Evolutionary conservation across 2,888 invertebrate genomes (phyloP), one percentile per base, ranked within the genome.

Genomic region (Seladonia tumulorum): DNA sequence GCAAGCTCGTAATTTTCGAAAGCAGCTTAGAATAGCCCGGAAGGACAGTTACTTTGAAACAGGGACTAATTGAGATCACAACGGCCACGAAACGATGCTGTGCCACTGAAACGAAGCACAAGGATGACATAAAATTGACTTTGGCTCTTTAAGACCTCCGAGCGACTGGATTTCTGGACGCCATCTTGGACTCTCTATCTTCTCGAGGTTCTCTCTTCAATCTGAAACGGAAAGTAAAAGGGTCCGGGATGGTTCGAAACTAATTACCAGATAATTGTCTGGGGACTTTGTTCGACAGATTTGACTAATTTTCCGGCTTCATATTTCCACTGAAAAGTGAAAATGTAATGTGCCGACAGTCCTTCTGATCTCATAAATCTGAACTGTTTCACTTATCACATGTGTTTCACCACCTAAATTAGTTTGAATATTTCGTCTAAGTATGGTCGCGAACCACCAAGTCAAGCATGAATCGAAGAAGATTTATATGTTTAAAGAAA

Each of bases 1-100:
- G 76, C 76, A 60, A 81, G 71, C 72, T 76, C 73, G 68, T 75
- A 85, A 85, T 83, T 83, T 75, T 42, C 80, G 68, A 57, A 77
- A 42, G 68, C 68, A 47, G 82, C 79, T 85, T 73, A 80, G 74
- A 47, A 77, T 35, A 35, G 49, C 53, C 49, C 70, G 49, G 35
- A 47, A 73, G 79, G 77, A 66, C 63, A 63, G 79, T 87, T 79
- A 82, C 70, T 66, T 47, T 74, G 74, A 72, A 74, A 60, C 63
- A 35, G 16, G 35, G 49, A 45, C 42, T 70, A 79, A 83, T 81
- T 73, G 73, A 81, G 81, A 79, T 70, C 75, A 25, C 47, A 49
- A 4, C 16, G n/a, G 47, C 42, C 10, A 10, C 10, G 42, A 42
- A 39, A 39, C 39, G 39, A 39, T 7, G 18, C n/a, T 8, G 39